Evolutionary conservation across 1,140 invertebrate species (phyloP), one percentile per base, ranked within the genome.

Genomic region (Penaeus japonicus): DNA sequence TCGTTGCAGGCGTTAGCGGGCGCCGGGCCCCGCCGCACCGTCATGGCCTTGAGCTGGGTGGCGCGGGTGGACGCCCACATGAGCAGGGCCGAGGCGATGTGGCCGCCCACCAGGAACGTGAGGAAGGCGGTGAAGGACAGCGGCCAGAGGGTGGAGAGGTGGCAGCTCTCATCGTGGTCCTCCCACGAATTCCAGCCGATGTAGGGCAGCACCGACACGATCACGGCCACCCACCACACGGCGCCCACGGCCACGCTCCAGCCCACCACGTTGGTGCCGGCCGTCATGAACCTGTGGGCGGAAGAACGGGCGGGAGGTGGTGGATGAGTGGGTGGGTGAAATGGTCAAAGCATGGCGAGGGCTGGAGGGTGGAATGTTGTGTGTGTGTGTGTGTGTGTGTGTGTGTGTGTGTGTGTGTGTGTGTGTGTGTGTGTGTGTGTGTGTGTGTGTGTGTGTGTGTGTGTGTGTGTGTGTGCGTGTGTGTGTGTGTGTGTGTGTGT

Each of bases 141-240:
- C n/a, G 90, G 89, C 90, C 90, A 91, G 20, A 90, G 78, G 20
- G 90, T 90, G 20, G 90, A 90, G 7, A 91, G 77, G n/a, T 89
- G 89, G 73, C 90, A 91, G 18, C 85, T 55, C 15, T 75, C 88
- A 62, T 90, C 90, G 54, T 89, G 81, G 7, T 15, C 65, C 24
- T 53, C 59, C 90, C 90, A 91, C 24, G 80, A 70, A 79, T 91
- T 90, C 90, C 90, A 91, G 4, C 90, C 90, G 18, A 86, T 85
- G 87, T 90, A 91, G 24, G 90, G 90, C n/a, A 85, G 77, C 85
- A 90, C 39, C 39, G 90, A 62, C 20, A 91, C 73, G 17, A 86
- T 39, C 20, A 77, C 35, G 17, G 84, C 82, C 54, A 90, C 87
- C 30, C 88, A 12, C 90, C 90, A 91, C 24, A 84, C 90, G 20